phyloP scores from a whole-genome alignment of 2,888 invertebrate genomes.

The Cyrtodaria siliqua region DNA sequence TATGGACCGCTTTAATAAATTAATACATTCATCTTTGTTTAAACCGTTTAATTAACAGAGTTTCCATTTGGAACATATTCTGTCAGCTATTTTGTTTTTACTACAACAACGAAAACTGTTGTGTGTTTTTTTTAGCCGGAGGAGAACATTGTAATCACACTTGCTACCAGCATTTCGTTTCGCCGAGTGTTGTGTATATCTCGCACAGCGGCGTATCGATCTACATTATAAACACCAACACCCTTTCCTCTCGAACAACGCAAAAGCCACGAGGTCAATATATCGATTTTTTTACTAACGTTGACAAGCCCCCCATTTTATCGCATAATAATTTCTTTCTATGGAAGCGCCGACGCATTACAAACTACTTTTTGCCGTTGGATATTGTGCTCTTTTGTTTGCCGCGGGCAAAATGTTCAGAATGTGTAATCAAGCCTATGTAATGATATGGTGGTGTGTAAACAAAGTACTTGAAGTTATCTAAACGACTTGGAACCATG shows the following conservation, averaged over 20 bases:
- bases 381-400: conserved; percentile 34
- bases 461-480: conserved; percentile 27
- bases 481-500: conserved; percentile 34
- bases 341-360: conserved; percentile 50
- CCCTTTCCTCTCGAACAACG: neutral
- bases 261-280: conserved; percentile 2
- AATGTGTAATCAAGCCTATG: conserved; percentile 39
- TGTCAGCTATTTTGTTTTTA: too few species aligned
- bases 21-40: too few species aligned
- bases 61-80: too few species aligned
- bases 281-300: conserved; percentile 3
- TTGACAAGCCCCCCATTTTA: conserved; percentile 33
- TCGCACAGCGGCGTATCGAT: neutral
- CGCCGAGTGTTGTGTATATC: too few species aligned
- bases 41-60: too few species aligned
- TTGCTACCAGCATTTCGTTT: too few species aligned
- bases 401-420: conserved; percentile 34
- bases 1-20: too few species aligned
- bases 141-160: too few species aligned
- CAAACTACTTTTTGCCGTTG: conserved; percentile 30
- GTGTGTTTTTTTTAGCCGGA: too few species aligned
- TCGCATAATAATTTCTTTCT: conserved; percentile 24
- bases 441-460: conserved; percentile 38
- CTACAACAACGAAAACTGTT: too few species aligned
- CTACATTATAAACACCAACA: too few species aligned